A percentile compares a stretch with the other conserved stretches of the same genome.
These are phyloP conservation scores for Stomorhina lunata DNA, from an alignment of 2,888 invertebrate genomes.

Conservation along the genomic window DNA sequence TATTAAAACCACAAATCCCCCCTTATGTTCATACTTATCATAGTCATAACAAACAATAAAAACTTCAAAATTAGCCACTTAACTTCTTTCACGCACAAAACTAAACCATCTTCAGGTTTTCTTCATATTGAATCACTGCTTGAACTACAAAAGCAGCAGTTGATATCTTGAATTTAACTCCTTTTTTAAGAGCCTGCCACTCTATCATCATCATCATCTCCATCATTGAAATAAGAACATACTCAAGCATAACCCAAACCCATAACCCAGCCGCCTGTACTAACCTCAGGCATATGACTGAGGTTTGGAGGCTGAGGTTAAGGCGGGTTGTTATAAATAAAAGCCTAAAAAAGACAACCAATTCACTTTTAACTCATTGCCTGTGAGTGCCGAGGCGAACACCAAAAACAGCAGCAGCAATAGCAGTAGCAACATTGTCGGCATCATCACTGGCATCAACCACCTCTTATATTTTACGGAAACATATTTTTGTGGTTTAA, in stretches of 20 bases:
- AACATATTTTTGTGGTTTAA: conserved; percentile 61
- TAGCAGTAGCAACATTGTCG: not conserved
- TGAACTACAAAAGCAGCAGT: not conserved
- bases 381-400: not conserved
- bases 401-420: not conserved
- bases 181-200: conserved; percentile 8
- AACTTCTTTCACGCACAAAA: conserved; percentile 19
- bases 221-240: not conserved
- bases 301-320: conserved; percentile 15
- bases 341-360: conserved; percentile 18
- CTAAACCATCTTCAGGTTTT: conserved; percentile 24
- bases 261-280: not conserved
- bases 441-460: not conserved
- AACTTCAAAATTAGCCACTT: not conserved
- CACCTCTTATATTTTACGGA: conserved; percentile 18
- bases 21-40: no score
- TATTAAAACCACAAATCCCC: conserved; percentile 9
- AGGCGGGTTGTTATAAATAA: conserved; percentile 15
- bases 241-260: not conserved
- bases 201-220: not conserved
- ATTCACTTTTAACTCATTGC: not conserved
- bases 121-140: conserved; percentile 17
- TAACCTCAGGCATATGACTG: conserved; percentile 36
- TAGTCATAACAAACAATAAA: no score
- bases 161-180: conserved; percentile 29